These are phyloP conservation scores for Hydra vulgaris DNA, from an alignment of 30 jellyfish, hydroid and myxozoan species.

Conservation along the genomic window DNA sequence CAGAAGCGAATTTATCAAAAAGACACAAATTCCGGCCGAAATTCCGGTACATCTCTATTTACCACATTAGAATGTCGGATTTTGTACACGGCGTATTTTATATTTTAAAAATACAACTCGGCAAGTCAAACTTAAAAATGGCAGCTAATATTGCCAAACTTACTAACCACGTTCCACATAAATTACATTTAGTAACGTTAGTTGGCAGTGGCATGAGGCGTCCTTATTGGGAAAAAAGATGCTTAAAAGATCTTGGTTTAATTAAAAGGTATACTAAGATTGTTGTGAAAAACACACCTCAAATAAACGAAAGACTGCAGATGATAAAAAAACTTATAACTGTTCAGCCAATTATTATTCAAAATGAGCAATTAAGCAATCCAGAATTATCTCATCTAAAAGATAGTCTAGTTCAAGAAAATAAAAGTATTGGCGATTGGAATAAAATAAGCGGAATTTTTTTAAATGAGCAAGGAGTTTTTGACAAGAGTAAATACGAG, in stretches of 20 bases:
- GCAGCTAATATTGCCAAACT: slow-evolving; percentile 58
- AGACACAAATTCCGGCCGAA: slow-evolving; percentile 9
- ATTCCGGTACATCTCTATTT: too few species aligned
- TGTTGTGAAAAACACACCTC: slow-evolving; percentile 68
- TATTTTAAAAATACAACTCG: background rate
- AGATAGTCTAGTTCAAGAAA: background rate
- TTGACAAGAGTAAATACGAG: slow-evolving; percentile 1
- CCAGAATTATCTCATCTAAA: slow-evolving; percentile 10
- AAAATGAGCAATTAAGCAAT: slow-evolving; percentile 19
- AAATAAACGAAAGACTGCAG: slow-evolving; percentile 43
- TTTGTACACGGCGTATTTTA: background rate
- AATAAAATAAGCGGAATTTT: slow-evolving; percentile 18
- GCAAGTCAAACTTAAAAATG: too few species aligned
- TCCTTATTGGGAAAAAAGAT: slow-evolving; percentile 94
- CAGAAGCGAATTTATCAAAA: too few species aligned
- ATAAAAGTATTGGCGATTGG: slow-evolving; percentile 15
- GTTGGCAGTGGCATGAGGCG: slow-evolving; percentile 86
- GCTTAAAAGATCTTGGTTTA: slow-evolving; percentile 56
- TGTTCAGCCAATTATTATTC: slow-evolving; percentile 53
- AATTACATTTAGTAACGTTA: slow-evolving; percentile 66
- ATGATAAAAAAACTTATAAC: slow-evolving; percentile 42
- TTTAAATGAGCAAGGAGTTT: slow-evolving; percentile 22
- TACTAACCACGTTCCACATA: slow-evolving; percentile 48
- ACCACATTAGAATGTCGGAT: too few species aligned
- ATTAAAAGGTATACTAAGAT: slow-evolving; percentile 36